Evolutionary conservation across 2,113 vertebrate species (phyloP).

Genomic region (Haemorhous mexicanus): DNA sequence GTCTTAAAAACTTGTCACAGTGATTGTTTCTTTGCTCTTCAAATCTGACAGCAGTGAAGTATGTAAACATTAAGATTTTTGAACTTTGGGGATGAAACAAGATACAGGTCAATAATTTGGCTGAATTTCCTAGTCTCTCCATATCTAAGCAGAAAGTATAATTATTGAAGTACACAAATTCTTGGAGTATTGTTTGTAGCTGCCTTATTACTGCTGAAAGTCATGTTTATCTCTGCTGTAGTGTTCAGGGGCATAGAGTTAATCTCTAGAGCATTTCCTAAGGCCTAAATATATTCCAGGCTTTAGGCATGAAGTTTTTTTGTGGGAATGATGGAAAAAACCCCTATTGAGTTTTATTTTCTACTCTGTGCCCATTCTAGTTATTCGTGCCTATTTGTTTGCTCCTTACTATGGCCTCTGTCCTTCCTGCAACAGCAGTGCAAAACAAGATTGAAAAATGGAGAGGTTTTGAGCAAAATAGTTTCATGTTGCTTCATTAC

Average conservation of each 20-base stretch:
- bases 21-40: not conserved
- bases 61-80: not conserved
- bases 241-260: not conserved
- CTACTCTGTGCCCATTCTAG: not conserved
- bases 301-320: not conserved
- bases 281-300: not conserved
- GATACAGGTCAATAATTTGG: not conserved
- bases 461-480: not conserved
- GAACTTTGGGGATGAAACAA: not conserved
- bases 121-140: not conserved
- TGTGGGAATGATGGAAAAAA: not conserved
- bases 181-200: constrained; percentile 5
- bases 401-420: not conserved
- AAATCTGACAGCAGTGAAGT: not conserved
- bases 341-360: not conserved
- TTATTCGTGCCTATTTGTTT: not conserved
- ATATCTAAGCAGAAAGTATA: constrained; percentile 16
- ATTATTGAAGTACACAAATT: not conserved
- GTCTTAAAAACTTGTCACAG: not conserved
- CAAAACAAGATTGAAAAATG: not conserved
- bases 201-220: not conserved
- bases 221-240: not conserved
- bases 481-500: constrained; percentile 21
- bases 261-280: not conserved
- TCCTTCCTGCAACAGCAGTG: not conserved